Base-by-base conservation (phyloP, 2,113 vertebrate genomes). In the Laterallus jamaicensis region DNA sequence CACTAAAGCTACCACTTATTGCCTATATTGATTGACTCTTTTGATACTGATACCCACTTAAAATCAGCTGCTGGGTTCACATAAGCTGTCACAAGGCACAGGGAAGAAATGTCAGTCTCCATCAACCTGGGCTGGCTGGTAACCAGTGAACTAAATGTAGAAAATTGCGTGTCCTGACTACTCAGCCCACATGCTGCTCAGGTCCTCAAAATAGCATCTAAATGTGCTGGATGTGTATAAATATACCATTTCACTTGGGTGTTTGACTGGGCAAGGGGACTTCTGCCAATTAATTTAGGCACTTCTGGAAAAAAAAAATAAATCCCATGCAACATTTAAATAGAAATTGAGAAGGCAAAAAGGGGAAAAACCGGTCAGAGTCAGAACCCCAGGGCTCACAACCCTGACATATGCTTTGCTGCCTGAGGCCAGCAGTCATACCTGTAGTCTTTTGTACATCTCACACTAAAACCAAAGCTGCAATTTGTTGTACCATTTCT, bases 1-100 rank as follows among this genome's bases (percentile, higher is more conserved):
- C n/a, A 67, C 76, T 67, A 74, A 88, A 92, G 55, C 82, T 55
- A 59, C 63, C 52, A 67, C 17, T 76, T 83, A 83, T 11, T 74
- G 37, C 42, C 3, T 0, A 16, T 90, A 94, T 50, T 81, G 79
- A 86, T 59, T 93, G 76, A 67, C 47, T 63, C 55, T 49, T 93
- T 88, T 90, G 68, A 83, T 81, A 67, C 59, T 83, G 76, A 94
- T 90, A 86, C 28, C 37, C 68, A 70, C 44, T 70, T 83, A 37
- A 77, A 42, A 76, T 70, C 79, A 88, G 40, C 63, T 92, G 70
- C 71, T 90, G 39, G 9, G 1, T 69, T 60, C 77, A 68, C 49
- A 37, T 50, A 49, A 88, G 63, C 20, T 82, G 70, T 68, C 70
- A 69, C 17, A 73, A 88, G 77, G 68, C 16, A 6, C 44, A n/a